Evolutionary conservation across 2,113 vertebrate species (phyloP).

Genomic region (Menura novaehollandiae): DNA sequence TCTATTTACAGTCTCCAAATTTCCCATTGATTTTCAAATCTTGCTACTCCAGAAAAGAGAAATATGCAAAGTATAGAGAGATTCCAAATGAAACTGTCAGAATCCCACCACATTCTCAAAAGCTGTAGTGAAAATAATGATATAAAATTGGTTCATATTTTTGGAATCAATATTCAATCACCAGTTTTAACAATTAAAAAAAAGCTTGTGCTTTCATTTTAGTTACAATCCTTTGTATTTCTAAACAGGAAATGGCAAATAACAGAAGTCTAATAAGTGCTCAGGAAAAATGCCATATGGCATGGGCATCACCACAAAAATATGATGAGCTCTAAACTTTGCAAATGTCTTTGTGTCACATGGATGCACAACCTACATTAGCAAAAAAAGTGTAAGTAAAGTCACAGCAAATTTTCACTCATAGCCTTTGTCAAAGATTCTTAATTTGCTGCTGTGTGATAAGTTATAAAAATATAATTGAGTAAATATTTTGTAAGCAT

Average conservation of each 20-base stretch:
- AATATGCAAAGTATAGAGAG: background rate
- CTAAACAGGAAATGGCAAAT: slow-evolving; percentile 25
- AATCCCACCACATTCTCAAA: background rate
- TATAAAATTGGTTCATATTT: background rate
- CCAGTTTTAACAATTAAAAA: background rate
- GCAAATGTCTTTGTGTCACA: background rate
- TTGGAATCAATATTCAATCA: background rate
- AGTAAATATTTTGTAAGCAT: background rate
- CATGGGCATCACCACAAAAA: background rate
- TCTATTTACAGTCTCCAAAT: background rate
- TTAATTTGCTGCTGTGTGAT: background rate
- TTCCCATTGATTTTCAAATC: background rate
- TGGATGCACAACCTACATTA: background rate
- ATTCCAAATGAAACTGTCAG: background rate
- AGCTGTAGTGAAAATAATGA: background rate
- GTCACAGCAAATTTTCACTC: background rate
- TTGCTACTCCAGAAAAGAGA: background rate
- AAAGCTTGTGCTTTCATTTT: background rate
- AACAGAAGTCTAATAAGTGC: slow-evolving; percentile 4
- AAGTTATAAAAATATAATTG: background rate
- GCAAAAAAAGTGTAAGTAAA: slow-evolving; percentile 1
- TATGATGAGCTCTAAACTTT: background rate
- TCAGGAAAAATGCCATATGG: background rate
- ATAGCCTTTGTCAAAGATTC: background rate
- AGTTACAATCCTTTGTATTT: background rate